Conservation (phyloP, 1,140 invertebrate genomes). For the Pentalonia nigronervosa region DNA sequence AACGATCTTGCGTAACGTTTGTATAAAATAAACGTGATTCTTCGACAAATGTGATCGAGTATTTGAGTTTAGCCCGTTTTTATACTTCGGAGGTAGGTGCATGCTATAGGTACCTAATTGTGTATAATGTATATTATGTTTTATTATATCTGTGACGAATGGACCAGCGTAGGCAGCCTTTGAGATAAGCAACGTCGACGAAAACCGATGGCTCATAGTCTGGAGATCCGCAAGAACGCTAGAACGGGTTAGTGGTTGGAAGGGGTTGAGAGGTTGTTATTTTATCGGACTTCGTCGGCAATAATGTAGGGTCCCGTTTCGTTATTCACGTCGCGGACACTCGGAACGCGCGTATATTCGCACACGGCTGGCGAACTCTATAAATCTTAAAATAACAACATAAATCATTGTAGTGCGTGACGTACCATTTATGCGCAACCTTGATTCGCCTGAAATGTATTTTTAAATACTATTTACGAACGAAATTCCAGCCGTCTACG, state of each 20-base stretch:
- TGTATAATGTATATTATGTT: neutral
- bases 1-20: neutral
- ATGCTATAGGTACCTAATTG: neutral
- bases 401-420: constrained; percentile 14
- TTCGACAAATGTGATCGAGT: neutral
- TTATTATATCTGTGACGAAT: neutral
- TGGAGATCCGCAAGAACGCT: neutral
- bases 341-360: neutral
- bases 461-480: constrained; percentile 11
- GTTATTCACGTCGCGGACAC: neutral
- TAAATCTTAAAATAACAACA: constrained; percentile 18
- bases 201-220: neutral
- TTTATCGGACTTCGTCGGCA: neutral
- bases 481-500: neutral
- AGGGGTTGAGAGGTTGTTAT: neutral
- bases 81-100: neutral
- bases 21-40: neutral
- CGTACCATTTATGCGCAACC: neutral
- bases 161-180: neutral
- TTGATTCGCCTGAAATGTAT: constrained; percentile 15
- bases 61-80: neutral
- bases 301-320: neutral
- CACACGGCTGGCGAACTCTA: neutral
- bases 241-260: neutral
- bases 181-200: neutral